phyloP scores from a whole-genome alignment of 1,140 invertebrate species.

The Helicorthomorpha holstii region DNA sequence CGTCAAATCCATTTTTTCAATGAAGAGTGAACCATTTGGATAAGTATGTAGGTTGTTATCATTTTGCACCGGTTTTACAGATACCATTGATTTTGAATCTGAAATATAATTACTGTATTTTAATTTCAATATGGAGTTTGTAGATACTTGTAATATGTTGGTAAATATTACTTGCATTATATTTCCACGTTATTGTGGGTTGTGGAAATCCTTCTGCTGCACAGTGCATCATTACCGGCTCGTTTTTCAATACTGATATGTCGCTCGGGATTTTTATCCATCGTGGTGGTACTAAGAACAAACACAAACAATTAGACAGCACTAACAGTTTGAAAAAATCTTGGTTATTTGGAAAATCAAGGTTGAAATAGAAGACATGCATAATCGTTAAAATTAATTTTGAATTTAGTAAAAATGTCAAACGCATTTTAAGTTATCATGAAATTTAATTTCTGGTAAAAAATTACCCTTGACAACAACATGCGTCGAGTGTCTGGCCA shows the following conservation, averaged over 20 bases:
- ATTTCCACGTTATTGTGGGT: slow-evolving; percentile 89
- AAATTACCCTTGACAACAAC: slow-evolving; percentile 20
- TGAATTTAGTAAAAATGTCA: slow-evolving; percentile 24
- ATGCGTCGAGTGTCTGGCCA: not conserved
- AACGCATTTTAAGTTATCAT: slow-evolving; percentile 14
- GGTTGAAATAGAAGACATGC: not conserved
- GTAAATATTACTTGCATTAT: slow-evolving; percentile 25
- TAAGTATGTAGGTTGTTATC: slow-evolving; percentile 66
- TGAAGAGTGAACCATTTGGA: slow-evolving; percentile 73
- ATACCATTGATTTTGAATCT: too few species aligned
- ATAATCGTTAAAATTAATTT: slow-evolving; percentile 19
- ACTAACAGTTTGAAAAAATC: too few species aligned
- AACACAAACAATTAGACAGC: too few species aligned
- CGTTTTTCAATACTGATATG: slow-evolving; percentile 40
- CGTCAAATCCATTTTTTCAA: slow-evolving; percentile 75
- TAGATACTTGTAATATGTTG: too few species aligned
- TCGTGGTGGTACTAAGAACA: slow-evolving; percentile 3
- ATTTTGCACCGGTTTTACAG: slow-evolving; percentile 15
- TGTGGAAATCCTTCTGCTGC: slow-evolving; percentile 89
- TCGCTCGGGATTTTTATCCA: slow-evolving; percentile 1
- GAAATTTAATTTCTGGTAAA: not conserved
- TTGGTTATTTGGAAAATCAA: slow-evolving; percentile 31
- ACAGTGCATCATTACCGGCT: slow-evolving; percentile 79
- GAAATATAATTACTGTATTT: too few species aligned
- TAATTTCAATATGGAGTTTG: too few species aligned